phyloP scores from a whole-genome alignment of 92 coral and sea anemone species.

The Plumapathes pennacea region DNA sequence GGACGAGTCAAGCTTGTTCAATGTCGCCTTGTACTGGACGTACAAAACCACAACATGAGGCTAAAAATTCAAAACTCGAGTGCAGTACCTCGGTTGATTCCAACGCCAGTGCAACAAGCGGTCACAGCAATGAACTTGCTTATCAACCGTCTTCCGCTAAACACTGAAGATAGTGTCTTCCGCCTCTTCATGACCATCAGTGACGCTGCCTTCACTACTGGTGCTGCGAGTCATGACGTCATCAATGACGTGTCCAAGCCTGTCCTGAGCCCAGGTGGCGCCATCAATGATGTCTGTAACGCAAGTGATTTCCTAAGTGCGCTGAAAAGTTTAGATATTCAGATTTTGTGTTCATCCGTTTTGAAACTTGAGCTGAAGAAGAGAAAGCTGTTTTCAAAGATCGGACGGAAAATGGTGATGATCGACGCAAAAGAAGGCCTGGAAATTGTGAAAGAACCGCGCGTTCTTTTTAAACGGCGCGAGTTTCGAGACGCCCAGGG shows the following conservation, averaged over 20 bases:
- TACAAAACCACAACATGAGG: constrained; percentile 1
- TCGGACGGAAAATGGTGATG: constrained; percentile 19
- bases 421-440: constrained; percentile 11
- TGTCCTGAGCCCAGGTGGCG: background rate
- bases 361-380: constrained; percentile 9
- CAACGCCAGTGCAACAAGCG: constrained; percentile 5
- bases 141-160: background rate
- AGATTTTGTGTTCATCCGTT: constrained; percentile 5
- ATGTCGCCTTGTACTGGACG: constrained; percentile 13
- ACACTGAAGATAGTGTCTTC: background rate
- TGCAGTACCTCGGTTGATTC: constrained; percentile 13
- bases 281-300: background rate
- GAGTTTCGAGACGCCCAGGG: background rate
- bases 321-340: constrained; percentile 3
- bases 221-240: background rate
- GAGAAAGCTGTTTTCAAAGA: background rate
- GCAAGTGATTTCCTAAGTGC: constrained; percentile 1
- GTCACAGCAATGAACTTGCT: background rate
- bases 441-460: constrained; percentile 20
- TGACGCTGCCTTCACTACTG: too few relatives aligned
- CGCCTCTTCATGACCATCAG: constrained; percentile 1
- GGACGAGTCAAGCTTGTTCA: background rate
- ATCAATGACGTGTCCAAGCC: background rate
- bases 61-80: constrained; percentile 8
- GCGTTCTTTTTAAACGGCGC: constrained; percentile 3